These are phyloP conservation scores for Gymnosoma rotundatum DNA, from an alignment of 2,888 invertebrate genomes.

Conservation along the genomic window DNA sequence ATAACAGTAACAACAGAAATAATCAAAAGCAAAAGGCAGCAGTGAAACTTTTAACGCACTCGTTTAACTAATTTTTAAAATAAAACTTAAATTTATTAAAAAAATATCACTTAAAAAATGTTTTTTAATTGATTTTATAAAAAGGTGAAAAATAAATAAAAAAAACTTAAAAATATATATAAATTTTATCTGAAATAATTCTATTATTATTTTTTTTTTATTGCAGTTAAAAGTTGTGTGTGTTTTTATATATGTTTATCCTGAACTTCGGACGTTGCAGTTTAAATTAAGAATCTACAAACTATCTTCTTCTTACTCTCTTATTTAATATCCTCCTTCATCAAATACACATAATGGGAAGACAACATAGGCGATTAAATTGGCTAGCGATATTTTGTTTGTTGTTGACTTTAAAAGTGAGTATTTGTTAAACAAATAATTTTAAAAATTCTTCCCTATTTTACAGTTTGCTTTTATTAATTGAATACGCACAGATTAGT, in stretches of 20 bases:
- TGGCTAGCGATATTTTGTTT: slow-evolving; percentile 80
- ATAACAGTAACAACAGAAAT: slow-evolving; percentile 20
- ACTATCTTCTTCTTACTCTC: slow-evolving; percentile 8
- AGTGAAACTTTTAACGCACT: slow-evolving; percentile 36
- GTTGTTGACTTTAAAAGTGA: slow-evolving; percentile 81
- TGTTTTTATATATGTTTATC: slow-evolving; percentile 61
- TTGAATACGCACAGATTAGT: too few relatives aligned
- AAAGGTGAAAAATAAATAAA: slow-evolving; percentile 31
- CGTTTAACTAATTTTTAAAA: neutral
- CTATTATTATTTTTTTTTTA: slow-evolving; percentile 9
- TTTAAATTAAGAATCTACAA: slow-evolving; percentile 61
- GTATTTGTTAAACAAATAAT: slow-evolving; percentile 65
- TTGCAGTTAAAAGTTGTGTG: slow-evolving; percentile 59
- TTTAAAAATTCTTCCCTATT: neutral
- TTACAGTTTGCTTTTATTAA: too few relatives aligned
- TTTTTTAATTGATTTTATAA: neutral
- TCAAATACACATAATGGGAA: slow-evolving; percentile 79
- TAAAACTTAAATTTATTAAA: neutral
- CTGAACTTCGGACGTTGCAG: slow-evolving; percentile 63
- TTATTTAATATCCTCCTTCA: slow-evolving; percentile 6
- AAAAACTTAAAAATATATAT: neutral
- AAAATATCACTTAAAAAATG: neutral
- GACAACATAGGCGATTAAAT: slow-evolving; percentile 79
- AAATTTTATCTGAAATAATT: neutral
- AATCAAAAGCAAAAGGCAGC: slow-evolving; percentile 14